Base-by-base conservation (phyloP, 2,113 vertebrate species). In the Haemorhous mexicanus region DNA sequence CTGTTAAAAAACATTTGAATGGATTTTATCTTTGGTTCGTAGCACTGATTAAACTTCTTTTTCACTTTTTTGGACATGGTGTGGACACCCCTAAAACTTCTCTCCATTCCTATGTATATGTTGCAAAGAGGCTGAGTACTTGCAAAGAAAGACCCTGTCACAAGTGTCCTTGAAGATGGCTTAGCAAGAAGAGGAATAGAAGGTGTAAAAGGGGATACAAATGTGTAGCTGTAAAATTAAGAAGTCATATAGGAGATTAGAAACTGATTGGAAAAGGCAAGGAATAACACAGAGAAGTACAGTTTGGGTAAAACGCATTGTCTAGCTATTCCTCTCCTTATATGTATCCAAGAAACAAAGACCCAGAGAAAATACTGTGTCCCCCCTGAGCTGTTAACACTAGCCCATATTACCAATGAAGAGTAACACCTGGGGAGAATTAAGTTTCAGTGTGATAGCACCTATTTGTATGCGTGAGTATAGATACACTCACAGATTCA, bases 271-370 rank as follows among this genome's bases (percentile, higher is more conserved):
- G 39, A 62, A 94, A 83, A 91, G 24, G 41, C 33, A 64, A 89
- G 5, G 20, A 53, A 75, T 59, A 89, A 75, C 62, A 91, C 27
- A 78, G 41, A 92, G 35, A 43, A 78, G 62, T 35, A 84, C 33
- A 75, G 43, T 84, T 78, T 91, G 73, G 15, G 27, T 61, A 72
- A 74, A 91, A 82, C 12, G 18, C 47, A 64, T 43, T 73, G 68
- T 59, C 61, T 75, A 74, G 21, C 14, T 50, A 6, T 68, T 86
- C n/a, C 19, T 74, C 5, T 74, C 52, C 64, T 92, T 67, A 78
- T 96, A 92, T 84, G 59, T 55, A 91, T 95, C 90, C 83, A 81
- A 14, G 35, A 17, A 84, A 75, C 22, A 66, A 86, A 64, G 46
- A 49, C 49, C 8, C 37, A 49, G 58, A 75, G 66, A 84, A 94